Evolutionary conservation across 2,797 vertebrate genomes (phyloP), one percentile per base, ranked within the genome.

Genomic region (Lophius americanus): DNA sequence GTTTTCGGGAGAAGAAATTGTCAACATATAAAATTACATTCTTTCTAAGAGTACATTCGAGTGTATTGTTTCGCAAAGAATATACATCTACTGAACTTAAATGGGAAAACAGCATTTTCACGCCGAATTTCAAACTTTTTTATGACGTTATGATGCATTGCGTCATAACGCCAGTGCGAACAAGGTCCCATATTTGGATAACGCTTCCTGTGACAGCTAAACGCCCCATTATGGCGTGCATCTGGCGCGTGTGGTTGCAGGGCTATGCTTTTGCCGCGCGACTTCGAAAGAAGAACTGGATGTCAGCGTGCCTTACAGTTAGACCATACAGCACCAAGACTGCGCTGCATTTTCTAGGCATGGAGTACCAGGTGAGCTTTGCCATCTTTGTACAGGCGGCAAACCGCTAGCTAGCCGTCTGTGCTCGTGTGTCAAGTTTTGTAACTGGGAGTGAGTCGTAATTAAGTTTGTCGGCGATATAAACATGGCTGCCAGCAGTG

Each of bases 341-440:
- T 3, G 93, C 88, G 0, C 92, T 87, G 2, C 88, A 78, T 1
- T 62, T 83, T 5, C 86, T 89, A 4, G 88, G 84, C 43, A 94
- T 94, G 93, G 93, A 94, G 56, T 94, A 94, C 74, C 93, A 94
- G 91, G 94, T 94, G 69, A 49, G 64, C 9, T 6, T 13, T 10
- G 2, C 5, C 2, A 0, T 9, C 14, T 43, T 3, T 2, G 6
- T 11, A 3, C 4, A n/a, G 44, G 46, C 43, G 60, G 53, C 66
- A 75, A 81, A 57, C 72, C 4, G 75, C 83, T 78, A 82, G 68
- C 76, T 80, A 69, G 64, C 70, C 11, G 8, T 37, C 3, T 2
- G 5, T 4, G n/a, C 51, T 33, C 32, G 8, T 60, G 59, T 54
- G 53, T n/a, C 2, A 75, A 68, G 58, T 79, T 23, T 78, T 61